Conservation (phyloP, 2,888 invertebrate species). For the Lepidocyrtinus sp. region DNA sequence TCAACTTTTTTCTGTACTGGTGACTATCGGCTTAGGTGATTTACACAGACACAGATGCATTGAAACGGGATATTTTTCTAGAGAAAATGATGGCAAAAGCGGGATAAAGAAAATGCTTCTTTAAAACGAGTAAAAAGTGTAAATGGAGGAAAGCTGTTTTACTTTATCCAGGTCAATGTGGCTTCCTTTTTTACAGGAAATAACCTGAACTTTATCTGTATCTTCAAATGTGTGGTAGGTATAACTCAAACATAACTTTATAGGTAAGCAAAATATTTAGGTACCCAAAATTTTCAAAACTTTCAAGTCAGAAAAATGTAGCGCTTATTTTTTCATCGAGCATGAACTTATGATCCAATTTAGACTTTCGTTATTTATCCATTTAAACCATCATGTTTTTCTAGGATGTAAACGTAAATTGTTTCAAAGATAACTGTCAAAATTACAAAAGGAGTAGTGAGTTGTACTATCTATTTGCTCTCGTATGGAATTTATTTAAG, state of each 20-base stretch:
- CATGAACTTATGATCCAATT: constrained; percentile 41
- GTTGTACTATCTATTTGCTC: too few relatives aligned
- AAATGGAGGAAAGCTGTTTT: constrained; percentile 39
- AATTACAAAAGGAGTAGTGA: too few relatives aligned
- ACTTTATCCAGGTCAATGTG: constrained; percentile 34
- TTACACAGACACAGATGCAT: neutral
- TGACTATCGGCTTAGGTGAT: neutral
- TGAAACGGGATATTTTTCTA: neutral
- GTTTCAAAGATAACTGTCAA: too few relatives aligned
- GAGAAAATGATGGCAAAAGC: constrained; percentile 9
- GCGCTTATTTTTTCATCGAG: constrained; percentile 29
- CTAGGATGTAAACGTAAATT: too few relatives aligned
- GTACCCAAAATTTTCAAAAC: too few relatives aligned
- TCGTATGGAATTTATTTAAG: too few relatives aligned
- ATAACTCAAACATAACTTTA: too few relatives aligned
- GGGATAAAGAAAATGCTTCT: constrained; percentile 2
- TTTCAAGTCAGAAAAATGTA: too few relatives aligned
- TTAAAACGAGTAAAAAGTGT: constrained; percentile 11
- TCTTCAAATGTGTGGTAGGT: too few relatives aligned
- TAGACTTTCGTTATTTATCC: constrained; percentile 16
- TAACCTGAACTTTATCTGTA: too few relatives aligned
- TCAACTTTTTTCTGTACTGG: neutral
- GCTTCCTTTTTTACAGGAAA: constrained; percentile 1
- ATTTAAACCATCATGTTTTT: constrained; percentile 2
- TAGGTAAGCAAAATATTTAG: too few relatives aligned